These are phyloP conservation scores for Laupala kohalensis DNA, from an alignment of 1,140 invertebrate genomes.

Conservation along the genomic window DNA sequence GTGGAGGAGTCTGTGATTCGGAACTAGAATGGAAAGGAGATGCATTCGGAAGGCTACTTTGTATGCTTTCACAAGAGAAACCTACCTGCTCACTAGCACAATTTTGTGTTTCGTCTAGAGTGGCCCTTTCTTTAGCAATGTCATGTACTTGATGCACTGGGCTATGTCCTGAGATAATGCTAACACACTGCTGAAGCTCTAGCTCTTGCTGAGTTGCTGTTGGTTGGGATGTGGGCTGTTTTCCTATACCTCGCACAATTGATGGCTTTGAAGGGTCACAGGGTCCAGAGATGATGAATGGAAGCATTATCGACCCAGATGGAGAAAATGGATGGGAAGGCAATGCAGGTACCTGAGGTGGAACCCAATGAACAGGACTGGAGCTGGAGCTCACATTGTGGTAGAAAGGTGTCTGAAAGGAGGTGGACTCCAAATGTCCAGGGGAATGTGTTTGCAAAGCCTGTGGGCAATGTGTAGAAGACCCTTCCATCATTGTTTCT, in stretches of 20 bases:
- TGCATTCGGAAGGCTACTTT: background rate
- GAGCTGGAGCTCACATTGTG: constrained; percentile 3
- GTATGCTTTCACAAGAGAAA: background rate
- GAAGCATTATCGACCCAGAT: constrained; percentile 29
- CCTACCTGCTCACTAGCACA: background rate
- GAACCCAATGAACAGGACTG: constrained; percentile 6
- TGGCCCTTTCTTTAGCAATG: background rate
- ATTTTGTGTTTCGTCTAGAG: background rate
- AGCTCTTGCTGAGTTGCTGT: background rate
- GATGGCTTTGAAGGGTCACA: constrained; percentile 57
- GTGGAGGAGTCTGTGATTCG: background rate
- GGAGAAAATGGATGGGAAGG: constrained; percentile 30
- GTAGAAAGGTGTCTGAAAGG: background rate
- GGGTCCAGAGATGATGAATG: constrained; percentile 52
- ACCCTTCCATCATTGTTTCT: background rate
- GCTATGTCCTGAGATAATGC: background rate
- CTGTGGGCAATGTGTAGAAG: background rate
- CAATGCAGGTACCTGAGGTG: constrained; percentile 20
- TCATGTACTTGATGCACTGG: background rate
- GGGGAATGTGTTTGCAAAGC: background rate
- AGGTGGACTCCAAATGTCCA: background rate
- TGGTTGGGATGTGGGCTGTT: constrained; percentile 6
- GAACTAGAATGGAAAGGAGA: background rate
- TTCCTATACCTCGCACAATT: constrained; percentile 63
- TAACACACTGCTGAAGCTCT: background rate